A percentile compares a stretch with the other conserved stretches of the same genome.
These are phyloP conservation scores for Campopleginae sp. DNA, from an alignment of 2,888 invertebrate genomes.

Conservation along the genomic window DNA sequence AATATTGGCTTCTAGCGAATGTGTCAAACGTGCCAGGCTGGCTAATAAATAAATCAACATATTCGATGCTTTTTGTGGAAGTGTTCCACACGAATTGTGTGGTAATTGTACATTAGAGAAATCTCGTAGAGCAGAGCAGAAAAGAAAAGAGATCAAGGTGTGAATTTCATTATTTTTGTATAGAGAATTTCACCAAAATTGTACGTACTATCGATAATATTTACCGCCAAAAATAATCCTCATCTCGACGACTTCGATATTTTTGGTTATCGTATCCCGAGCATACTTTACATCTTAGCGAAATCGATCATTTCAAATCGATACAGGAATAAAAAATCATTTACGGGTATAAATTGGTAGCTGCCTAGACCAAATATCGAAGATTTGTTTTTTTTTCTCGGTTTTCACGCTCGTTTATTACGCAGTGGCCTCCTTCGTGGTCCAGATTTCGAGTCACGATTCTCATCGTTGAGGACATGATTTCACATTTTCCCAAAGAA, in stretches of 20 bases:
- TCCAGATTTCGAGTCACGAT: not conserved
- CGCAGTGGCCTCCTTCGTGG: not conserved
- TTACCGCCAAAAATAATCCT: slow-evolving; percentile 50
- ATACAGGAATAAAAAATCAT: slow-evolving; percentile 39
- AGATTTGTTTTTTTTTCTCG: slow-evolving; percentile 34
- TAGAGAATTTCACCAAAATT: slow-evolving; percentile 58
- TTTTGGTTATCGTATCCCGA: slow-evolving; percentile 23
- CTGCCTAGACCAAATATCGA: slow-evolving; percentile 66
- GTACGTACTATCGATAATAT: slow-evolving; percentile 45
- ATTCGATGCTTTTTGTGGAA: slow-evolving; percentile 58
- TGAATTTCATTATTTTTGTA: slow-evolving; percentile 68
- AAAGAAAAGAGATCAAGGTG: slow-evolving; percentile 36
- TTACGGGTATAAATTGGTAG: slow-evolving; percentile 70
- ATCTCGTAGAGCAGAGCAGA: slow-evolving; percentile 8
- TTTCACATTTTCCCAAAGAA: not conserved
- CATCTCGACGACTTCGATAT: slow-evolving; percentile 29
- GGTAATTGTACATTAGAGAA: slow-evolving; percentile 57
- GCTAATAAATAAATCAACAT: slow-evolving; percentile 54
- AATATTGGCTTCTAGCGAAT: slow-evolving; percentile 64
- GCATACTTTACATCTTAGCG: not conserved
- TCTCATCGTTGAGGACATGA: not conserved
- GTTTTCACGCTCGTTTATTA: slow-evolving; percentile 10
- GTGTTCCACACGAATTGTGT: slow-evolving; percentile 58
- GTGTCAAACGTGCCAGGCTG: slow-evolving; percentile 62
- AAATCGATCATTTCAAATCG: slow-evolving; percentile 9